Percentiles rank a stretch among this genome's conserved stretches.
Evolutionary conservation across 2,797 vertebrate genomes (phyloP).

Genomic region (Gallinago stenura): DNA sequence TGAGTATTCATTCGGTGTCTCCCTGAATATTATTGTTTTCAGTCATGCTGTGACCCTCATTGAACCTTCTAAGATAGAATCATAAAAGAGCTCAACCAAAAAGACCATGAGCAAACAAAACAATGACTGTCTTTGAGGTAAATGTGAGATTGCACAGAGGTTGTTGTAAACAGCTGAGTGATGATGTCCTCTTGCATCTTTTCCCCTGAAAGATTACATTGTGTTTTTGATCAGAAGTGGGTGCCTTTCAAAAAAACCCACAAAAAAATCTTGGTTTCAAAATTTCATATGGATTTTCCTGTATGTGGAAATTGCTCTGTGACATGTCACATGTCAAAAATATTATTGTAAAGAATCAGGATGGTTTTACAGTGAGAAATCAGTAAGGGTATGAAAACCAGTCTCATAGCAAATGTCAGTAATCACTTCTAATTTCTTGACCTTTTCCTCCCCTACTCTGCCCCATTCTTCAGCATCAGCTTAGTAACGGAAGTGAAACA

Average conservation of each 20-base stretch:
- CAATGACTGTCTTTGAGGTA: neutral
- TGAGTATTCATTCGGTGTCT: neutral
- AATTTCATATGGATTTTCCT: neutral
- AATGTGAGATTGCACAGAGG: neutral
- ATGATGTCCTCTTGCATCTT: neutral
- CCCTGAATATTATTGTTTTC: neutral
- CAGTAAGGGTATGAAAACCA: neutral
- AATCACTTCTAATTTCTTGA: neutral
- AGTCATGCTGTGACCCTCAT: neutral
- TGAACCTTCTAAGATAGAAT: neutral
- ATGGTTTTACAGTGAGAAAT: neutral
- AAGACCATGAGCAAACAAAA: neutral
- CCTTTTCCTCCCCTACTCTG: neutral
- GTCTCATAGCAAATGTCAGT: neutral
- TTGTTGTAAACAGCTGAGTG: neutral
- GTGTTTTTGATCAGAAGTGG: neutral
- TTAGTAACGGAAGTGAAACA: neutral
- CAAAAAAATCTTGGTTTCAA: neutral
- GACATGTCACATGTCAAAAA: neutral
- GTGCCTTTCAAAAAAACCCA: neutral
- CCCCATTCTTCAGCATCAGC: neutral
- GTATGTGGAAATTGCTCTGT: neutral
- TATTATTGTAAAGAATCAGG: neutral
- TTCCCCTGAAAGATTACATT: neutral
- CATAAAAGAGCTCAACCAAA: neutral